phyloP scores from a whole-genome alignment of 2,888 invertebrate species.

The Leucophenga montana region DNA sequence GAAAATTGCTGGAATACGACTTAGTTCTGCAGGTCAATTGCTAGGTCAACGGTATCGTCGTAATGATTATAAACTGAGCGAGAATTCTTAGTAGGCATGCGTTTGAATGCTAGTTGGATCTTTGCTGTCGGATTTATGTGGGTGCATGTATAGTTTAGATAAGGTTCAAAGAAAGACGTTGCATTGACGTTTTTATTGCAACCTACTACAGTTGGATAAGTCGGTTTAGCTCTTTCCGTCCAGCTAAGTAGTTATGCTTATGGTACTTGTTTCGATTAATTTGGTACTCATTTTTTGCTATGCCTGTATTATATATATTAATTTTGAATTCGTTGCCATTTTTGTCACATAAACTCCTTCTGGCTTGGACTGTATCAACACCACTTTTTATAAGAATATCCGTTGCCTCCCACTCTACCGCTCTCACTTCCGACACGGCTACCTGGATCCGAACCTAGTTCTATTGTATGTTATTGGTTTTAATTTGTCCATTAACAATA shows the following conservation, averaged over 20 bases:
- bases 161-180: conserved; percentile 38
- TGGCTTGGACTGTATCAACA: no score
- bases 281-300: conserved; percentile 36
- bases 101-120: neutral
- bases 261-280: conserved; percentile 39
- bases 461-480: conserved; percentile 72
- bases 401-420: no score
- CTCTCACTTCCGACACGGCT: conserved; percentile 17
- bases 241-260: conserved; percentile 34
- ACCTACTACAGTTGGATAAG: no score
- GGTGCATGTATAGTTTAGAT: neutral
- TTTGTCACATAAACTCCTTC: no score
- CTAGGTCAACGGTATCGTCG: no score
- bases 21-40: no score
- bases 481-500: conserved; percentile 73
- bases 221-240: conserved; percentile 16
- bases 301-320: conserved; percentile 36
- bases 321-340: conserved; percentile 20
- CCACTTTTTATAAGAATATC: no score
- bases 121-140: neutral
- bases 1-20: no score
- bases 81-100: neutral
- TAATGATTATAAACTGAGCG: no score
- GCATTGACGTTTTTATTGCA: no score
- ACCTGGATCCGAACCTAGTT: conserved; percentile 48